Evolutionary conservation across 2,113 vertebrate genomes (phyloP).

Genomic region (Laticauda colubrina): DNA sequence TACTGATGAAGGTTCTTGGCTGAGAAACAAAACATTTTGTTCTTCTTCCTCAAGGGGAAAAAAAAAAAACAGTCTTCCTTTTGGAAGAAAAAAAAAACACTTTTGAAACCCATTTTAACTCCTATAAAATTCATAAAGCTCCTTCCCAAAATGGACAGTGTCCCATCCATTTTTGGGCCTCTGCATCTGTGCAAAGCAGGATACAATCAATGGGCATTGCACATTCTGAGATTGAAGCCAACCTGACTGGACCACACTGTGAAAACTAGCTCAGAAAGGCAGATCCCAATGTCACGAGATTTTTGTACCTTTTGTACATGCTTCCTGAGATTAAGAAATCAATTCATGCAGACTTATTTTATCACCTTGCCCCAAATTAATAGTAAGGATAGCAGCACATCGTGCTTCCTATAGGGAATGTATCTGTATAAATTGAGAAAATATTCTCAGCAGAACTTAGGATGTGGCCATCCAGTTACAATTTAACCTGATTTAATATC

Average conservation of each 20-base stretch:
- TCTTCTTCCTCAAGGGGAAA: not conserved
- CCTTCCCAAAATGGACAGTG: not conserved
- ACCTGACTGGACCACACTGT: not conserved
- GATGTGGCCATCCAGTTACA: not conserved
- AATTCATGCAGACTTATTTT: not conserved
- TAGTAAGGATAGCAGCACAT: not conserved
- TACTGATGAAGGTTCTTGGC: not conserved
- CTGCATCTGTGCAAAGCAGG: not conserved
- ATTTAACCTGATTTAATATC: not conserved
- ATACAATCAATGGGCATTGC: not conserved
- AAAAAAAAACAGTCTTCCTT: not conserved
- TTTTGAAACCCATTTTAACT: not conserved
- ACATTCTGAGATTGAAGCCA: not conserved
- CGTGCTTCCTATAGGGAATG: not conserved
- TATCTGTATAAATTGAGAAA: not conserved
- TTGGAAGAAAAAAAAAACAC: not conserved
- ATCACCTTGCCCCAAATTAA: not conserved
- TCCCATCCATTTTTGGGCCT: not conserved
- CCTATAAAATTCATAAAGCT: not conserved
- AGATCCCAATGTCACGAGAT: conserved; percentile 6
- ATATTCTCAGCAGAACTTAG: not conserved
- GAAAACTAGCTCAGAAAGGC: not conserved
- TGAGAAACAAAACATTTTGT: not conserved
- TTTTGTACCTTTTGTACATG: not conserved
- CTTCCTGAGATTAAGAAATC: not conserved